Conservation (phyloP, 2,888 invertebrate genomes). For the Hemistola chrysoprasaria region DNA sequence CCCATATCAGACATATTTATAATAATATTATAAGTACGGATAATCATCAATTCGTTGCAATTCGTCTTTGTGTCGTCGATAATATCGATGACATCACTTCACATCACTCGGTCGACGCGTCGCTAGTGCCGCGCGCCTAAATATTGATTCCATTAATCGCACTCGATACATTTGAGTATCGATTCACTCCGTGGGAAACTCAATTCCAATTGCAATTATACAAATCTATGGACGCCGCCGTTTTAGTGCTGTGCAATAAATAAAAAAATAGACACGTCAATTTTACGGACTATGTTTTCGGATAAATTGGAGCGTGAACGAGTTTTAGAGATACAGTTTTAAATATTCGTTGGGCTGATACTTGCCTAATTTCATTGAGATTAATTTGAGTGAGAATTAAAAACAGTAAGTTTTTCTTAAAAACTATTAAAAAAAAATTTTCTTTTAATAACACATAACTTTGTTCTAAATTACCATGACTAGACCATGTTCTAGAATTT, state of each 20-base stretch:
- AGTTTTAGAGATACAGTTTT: constrained; percentile 32
- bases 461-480: no score
- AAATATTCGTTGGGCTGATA: constrained; percentile 30
- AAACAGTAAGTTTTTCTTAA: no score
- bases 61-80: no score
- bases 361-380: constrained; percentile 21
- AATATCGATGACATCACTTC: no score
- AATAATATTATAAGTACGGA: no score
- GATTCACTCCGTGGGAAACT: constrained; percentile 48
- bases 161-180: constrained; percentile 50
- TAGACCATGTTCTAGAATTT: no score
- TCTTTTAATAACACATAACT: no score
- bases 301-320: constrained; percentile 31
- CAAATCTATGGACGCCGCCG: constrained; percentile 44
- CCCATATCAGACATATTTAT: no score
- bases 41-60: no score
- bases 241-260: constrained; percentile 43
- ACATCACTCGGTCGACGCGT: constrained; percentile 19
- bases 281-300: constrained; percentile 40
- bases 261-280: constrained; percentile 47
- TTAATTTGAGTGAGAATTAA: not conserved
- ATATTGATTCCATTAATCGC: constrained; percentile 56
- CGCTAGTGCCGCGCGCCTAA: constrained; percentile 34
- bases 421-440: no score
- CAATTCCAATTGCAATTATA: constrained; percentile 54